Conservation (phyloP, 1,140 invertebrate species). For the Penaeus chinensis region DNA sequence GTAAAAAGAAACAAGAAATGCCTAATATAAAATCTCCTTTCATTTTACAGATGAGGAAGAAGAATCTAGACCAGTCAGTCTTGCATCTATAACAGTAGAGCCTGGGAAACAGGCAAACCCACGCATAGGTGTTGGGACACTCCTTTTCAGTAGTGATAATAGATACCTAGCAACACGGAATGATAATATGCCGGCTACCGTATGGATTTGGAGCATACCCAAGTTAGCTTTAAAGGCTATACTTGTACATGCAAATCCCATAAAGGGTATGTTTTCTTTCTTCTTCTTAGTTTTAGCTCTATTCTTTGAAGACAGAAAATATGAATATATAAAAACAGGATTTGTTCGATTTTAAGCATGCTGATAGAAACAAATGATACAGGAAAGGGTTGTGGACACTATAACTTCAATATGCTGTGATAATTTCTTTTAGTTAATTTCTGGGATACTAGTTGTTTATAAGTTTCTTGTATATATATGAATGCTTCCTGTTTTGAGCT, state of each 20-base stretch:
- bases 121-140: constrained; percentile 67
- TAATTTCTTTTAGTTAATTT: too few species aligned
- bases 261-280: constrained; percentile 30
- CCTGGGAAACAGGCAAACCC: constrained; percentile 65
- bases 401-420: too few species aligned
- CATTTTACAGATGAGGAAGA: constrained; percentile 37
- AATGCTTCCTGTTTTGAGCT: too few species aligned
- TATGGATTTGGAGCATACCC: constrained; percentile 54
- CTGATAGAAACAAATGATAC: too few species aligned
- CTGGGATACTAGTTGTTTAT: too few species aligned
- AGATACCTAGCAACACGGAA: constrained; percentile 67
- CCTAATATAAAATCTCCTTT: neutral
- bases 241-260: constrained; percentile 47
- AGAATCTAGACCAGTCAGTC: constrained; percentile 28
- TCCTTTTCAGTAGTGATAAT: constrained; percentile 68
- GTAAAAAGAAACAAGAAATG: too few species aligned
- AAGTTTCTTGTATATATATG: too few species aligned
- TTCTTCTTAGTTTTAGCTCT: neutral
- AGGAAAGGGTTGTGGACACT: too few species aligned
- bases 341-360: too few species aligned
- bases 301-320: neutral
- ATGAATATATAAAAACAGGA: too few species aligned
- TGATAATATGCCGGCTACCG: constrained; percentile 37
- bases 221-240: constrained; percentile 41
- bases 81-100: constrained; percentile 27